These are phyloP conservation scores for Escarpia spicata DNA, from an alignment of 2,888 invertebrate genomes.

Conservation along the genomic window DNA sequence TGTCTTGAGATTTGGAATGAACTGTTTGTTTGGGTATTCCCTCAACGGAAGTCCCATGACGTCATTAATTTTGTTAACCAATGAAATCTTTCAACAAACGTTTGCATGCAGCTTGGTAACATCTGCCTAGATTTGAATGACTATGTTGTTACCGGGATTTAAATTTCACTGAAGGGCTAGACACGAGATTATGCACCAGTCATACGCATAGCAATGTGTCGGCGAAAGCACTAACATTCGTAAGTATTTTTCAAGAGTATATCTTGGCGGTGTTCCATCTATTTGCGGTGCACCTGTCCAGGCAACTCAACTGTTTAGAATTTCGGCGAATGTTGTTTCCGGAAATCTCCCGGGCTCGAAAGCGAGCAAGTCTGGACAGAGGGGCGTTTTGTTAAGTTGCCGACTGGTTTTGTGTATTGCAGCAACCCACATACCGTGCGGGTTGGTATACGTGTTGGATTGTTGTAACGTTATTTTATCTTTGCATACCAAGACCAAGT, in stretches of 20 bases:
- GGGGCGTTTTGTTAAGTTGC: neutral
- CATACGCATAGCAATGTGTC: neutral
- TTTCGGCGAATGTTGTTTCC: neutral
- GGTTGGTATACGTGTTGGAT: neutral
- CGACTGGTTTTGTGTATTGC: neutral
- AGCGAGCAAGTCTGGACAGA: neutral
- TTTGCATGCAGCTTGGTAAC: neutral
- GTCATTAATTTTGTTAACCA: conserved; percentile 9
- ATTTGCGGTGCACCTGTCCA: conserved; percentile 1
- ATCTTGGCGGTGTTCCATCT: neutral
- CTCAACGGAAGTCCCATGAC: conserved; percentile 10
- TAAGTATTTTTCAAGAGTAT: neutral
- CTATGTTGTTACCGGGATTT: conserved; percentile 6
- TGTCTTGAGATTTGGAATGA: too few species aligned
- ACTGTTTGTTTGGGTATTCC: neutral
- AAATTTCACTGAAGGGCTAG: neutral
- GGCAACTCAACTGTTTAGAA: neutral
- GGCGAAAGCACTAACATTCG: neutral
- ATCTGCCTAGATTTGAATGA: neutral
- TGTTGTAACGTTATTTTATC: neutral
- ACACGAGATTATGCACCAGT: neutral
- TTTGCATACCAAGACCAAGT: neutral
- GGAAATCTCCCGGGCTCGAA: conserved; percentile 16
- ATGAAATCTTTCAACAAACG: conserved; percentile 12
- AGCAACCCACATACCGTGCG: neutral